Evolutionary conservation across 2,113 vertebrate species (phyloP).

Genomic region (Vulpes ferrilata): DNA sequence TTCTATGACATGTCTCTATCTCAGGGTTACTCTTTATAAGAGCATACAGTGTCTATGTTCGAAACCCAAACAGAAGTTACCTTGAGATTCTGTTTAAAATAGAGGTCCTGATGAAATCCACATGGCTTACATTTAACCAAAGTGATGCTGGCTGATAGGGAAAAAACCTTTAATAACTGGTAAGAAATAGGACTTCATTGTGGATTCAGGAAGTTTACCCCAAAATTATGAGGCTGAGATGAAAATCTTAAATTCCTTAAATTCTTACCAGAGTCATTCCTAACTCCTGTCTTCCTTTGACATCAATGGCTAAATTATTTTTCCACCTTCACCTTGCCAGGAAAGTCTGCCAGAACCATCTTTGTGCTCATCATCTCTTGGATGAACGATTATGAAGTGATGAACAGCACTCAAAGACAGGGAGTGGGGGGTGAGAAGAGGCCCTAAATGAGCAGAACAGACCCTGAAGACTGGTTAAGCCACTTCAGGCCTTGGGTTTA

Average conservation of each 20-base stretch:
- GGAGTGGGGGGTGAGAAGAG: background rate
- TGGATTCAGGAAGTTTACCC: conserved; percentile 58
- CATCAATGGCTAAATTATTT: conserved; percentile 68
- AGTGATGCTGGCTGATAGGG: conserved; percentile 70
- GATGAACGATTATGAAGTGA: conserved; percentile 47
- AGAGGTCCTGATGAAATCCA: conserved; percentile 78
- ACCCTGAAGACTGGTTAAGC: background rate
- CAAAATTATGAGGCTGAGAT: conserved; percentile 59
- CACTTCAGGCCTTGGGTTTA: background rate
- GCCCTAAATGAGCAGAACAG: conserved; percentile 41
- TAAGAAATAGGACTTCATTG: conserved; percentile 62
- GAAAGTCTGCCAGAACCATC: conserved; percentile 66
- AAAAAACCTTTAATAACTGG: conserved; percentile 66
- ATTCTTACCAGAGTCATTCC: conserved; percentile 48
- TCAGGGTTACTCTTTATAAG: conserved; percentile 19
- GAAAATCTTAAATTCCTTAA: conserved; percentile 64
- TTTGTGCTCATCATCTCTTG: conserved; percentile 47
- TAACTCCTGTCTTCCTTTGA: conserved; percentile 59
- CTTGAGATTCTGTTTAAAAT: conserved; percentile 66
- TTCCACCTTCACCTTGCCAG: conserved; percentile 68
- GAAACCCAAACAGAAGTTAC: conserved; percentile 68
- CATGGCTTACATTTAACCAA: conserved; percentile 60
- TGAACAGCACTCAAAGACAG: conserved; percentile 27
- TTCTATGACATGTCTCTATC: background rate
- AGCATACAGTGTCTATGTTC: conserved; percentile 9